Conservation (phyloP, 2,797 vertebrate genomes). For the Triplophysa yarkandensis region DNA sequence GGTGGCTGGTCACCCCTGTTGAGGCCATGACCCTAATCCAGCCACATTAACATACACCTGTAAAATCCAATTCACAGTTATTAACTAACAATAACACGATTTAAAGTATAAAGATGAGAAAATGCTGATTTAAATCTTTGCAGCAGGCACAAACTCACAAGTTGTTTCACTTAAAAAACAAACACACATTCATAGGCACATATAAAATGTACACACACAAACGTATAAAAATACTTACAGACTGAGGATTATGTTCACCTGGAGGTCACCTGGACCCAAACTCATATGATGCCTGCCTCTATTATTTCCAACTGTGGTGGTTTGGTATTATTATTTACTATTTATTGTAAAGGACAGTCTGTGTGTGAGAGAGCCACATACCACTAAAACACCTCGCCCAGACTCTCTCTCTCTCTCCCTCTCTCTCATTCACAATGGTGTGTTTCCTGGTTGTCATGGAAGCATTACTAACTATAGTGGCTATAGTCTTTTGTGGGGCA, state of each 20-base stretch:
- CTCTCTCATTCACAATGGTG: constrained; percentile 55
- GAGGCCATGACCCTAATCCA: constrained; percentile 66
- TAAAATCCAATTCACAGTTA: constrained; percentile 24
- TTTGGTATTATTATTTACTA: constrained; percentile 1
- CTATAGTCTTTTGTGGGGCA: constrained; percentile 73
- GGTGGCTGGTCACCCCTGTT: constrained; percentile 51
- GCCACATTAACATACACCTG: constrained; percentile 38
- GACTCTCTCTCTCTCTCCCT: constrained; percentile 16
- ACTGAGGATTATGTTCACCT: not conserved
- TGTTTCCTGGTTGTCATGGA: constrained; percentile 83
- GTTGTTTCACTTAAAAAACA: not conserved
- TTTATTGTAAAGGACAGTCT: not conserved
- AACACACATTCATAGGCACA: constrained; percentile 16
- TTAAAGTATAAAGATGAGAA: not conserved
- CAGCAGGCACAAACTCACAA: not conserved
- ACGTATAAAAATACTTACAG: constrained; percentile 32
- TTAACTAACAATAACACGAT: not conserved
- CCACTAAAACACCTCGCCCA: not conserved
- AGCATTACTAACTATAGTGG: constrained; percentile 72
- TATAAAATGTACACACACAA: constrained; percentile 14
- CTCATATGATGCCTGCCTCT: not conserved
- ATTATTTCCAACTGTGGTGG: not conserved
- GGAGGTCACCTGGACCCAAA: not conserved
- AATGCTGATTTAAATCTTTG: not conserved
- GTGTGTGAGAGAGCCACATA: not conserved